These are phyloP conservation scores for Cisticola juncidis DNA, from an alignment of 2,113 vertebrate genomes.

Conservation along the genomic window DNA sequence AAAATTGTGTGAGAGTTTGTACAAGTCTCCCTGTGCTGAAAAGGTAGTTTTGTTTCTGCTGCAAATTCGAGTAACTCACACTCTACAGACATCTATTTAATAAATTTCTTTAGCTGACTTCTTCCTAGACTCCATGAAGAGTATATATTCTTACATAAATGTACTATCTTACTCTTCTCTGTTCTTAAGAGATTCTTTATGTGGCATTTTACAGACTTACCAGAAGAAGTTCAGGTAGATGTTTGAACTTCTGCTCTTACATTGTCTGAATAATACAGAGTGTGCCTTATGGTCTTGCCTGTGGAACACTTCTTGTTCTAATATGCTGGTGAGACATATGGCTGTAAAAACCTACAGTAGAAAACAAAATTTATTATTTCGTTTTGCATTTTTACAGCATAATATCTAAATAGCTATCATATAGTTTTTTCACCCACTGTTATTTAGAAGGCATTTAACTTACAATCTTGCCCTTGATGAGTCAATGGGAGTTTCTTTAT, in stretches of 20 bases:
- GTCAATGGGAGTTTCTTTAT: neutral
- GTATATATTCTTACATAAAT: neutral
- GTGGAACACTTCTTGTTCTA: neutral
- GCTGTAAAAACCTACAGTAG: neutral
- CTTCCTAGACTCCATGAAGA: neutral
- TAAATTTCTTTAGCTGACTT: neutral
- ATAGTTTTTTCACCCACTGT: neutral
- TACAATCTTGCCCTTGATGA: neutral
- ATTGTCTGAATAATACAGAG: neutral
- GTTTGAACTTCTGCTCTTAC: neutral
- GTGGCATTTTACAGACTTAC: neutral
- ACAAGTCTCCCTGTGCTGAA: neutral
- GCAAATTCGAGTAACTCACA: neutral
- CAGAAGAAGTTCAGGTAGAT: neutral
- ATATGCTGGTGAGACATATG: neutral
- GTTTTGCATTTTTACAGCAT: neutral
- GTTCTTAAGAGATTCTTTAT: neutral
- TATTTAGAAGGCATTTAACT: neutral
- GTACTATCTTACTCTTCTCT: neutral
- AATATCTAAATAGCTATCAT: neutral
- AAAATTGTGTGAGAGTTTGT: neutral
- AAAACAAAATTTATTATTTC: neutral
- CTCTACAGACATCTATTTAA: neutral
- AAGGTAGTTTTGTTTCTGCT: neutral
- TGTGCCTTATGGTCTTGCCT: neutral